These are phyloP conservation scores for Halichoeres trimaculatus DNA, from an alignment of 2,113 vertebrate genomes.

Conservation along the genomic window DNA sequence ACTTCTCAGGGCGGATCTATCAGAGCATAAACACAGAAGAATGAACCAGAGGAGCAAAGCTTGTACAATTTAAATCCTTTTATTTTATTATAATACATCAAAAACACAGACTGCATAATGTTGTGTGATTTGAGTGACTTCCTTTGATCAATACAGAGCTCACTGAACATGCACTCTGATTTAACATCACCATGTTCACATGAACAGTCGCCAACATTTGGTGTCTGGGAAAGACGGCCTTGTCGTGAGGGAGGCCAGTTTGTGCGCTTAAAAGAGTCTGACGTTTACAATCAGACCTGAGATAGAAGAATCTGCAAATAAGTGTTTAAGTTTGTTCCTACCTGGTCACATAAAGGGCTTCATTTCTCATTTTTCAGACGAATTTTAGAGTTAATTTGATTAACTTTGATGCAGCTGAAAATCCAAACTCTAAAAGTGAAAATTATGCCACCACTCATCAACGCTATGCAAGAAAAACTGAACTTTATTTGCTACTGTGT, in stretches of 20 bases:
- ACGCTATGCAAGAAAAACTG: background rate
- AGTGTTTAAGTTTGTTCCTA: background rate
- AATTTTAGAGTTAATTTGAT: conserved; percentile 4
- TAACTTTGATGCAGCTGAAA: background rate
- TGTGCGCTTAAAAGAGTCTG: conserved; percentile 49
- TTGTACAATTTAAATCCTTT: conserved; percentile 38
- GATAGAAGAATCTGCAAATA: conserved; percentile 40
- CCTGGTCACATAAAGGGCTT: background rate
- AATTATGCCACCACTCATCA: background rate
- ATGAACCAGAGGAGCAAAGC: background rate
- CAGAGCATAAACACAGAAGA: background rate
- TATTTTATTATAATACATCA: conserved; percentile 70
- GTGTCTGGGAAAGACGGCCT: conserved; percentile 28
- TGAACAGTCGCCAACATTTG: background rate
- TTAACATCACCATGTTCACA: background rate
- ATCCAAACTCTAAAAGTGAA: background rate
- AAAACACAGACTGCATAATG: conserved; percentile 46
- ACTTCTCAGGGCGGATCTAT: background rate
- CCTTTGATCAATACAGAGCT: conserved; percentile 9
- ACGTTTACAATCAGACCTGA: conserved; percentile 2
- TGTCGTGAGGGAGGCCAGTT: conserved; percentile 10
- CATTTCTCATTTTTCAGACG: background rate
- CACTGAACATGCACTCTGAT: conserved; percentile 16
- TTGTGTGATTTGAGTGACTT: background rate
- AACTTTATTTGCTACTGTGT: conserved; percentile 41